A percentile compares a stretch with the other conserved stretches of the same genome.
These are phyloP conservation scores for Portunus trituberculatus DNA, from an alignment of 1,140 invertebrate species.

Conservation along the genomic window DNA sequence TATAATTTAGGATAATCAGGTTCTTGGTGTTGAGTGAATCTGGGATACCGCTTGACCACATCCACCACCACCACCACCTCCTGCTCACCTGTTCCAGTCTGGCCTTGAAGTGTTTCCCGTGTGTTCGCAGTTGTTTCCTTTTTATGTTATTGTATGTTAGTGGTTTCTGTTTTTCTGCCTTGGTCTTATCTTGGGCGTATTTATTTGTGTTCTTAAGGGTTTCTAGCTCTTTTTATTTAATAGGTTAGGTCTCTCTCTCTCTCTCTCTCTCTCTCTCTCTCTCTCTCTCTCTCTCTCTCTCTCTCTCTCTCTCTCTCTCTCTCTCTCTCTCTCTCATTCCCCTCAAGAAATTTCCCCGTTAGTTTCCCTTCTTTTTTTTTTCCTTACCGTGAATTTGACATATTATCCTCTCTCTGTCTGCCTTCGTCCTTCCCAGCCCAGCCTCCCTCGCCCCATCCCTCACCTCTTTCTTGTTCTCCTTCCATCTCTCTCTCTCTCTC, in stretches of 20 bases:
- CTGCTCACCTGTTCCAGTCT: no score
- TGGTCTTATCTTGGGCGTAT: no score
- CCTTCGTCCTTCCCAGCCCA: background rate
- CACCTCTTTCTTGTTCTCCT: background rate
- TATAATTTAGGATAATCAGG: background rate
- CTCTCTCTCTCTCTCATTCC: background rate
- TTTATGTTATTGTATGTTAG: background rate
- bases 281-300: background rate
- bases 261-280: background rate
- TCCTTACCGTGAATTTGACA: background rate
- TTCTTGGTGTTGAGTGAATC: background rate
- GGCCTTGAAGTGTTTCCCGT: background rate
- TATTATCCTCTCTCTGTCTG: background rate
- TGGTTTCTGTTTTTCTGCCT: background rate
- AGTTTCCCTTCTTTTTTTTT: background rate
- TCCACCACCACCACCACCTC: background rate
- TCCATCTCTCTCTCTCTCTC: background rate
- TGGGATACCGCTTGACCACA: background rate
- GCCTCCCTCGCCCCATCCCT: background rate
- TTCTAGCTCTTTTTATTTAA: background rate
- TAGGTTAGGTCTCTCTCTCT: no score
- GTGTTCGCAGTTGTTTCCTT: background rate
- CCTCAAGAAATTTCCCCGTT: background rate
- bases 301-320: background rate
- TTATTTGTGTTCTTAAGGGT: background rate